phyloP scores from a whole-genome alignment of 2,113 vertebrate genomes.

The Leucopsar rothschildi region DNA sequence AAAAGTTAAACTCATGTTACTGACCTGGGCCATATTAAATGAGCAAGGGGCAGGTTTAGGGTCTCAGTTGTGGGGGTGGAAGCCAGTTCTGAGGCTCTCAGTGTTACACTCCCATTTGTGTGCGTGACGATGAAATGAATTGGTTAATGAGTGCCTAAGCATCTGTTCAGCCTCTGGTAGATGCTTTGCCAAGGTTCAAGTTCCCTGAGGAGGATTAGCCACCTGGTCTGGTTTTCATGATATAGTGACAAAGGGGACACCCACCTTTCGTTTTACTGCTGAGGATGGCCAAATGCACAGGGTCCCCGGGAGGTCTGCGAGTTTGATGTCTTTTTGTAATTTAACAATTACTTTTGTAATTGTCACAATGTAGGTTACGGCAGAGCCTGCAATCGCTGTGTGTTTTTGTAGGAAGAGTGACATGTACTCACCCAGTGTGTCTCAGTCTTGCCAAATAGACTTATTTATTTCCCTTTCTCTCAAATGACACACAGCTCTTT shows the following conservation, averaged over 20 bases:
- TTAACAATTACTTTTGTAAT: not conserved
- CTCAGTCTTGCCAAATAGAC: not conserved
- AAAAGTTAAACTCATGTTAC: not conserved
- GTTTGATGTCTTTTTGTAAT: not conserved
- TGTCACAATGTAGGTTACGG: not conserved
- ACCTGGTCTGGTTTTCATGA: conserved; percentile 61
- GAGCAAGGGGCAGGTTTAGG: not conserved
- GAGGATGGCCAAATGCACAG: not conserved
- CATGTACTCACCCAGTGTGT: not conserved
- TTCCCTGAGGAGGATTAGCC: conserved; percentile 67
- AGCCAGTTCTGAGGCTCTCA: not conserved
- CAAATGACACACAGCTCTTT: not conserved
- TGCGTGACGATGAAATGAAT: conserved; percentile 52
- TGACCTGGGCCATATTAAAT: not conserved
- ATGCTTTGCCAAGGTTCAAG: conserved; percentile 57
- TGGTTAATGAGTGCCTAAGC: conserved; percentile 61
- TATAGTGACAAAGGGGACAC: conserved; percentile 44
- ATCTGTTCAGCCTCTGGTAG: conserved; percentile 60
- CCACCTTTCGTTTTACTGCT: conserved; percentile 22
- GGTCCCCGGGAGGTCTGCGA: not conserved
- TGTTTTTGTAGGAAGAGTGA: not conserved
- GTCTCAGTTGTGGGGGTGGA: not conserved
- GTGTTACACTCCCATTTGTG: conserved; percentile 1
- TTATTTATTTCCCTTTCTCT: conserved; percentile 22
- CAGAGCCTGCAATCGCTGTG: not conserved